Base-by-base conservation (phyloP, 2,888 invertebrate species). In the Euplexia lucipara region DNA sequence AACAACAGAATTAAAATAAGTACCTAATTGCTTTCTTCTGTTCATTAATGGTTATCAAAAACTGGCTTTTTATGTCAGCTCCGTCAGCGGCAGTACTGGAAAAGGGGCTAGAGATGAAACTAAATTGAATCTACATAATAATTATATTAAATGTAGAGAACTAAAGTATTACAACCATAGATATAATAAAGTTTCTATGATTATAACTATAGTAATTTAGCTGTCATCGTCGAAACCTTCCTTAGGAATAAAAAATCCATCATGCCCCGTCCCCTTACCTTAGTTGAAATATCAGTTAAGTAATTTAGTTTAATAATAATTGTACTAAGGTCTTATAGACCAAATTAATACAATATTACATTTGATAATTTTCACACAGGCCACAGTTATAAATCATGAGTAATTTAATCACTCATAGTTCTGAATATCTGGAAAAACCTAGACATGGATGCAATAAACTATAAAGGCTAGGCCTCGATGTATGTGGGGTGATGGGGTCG, bases 381-480 rank as follows among this genome's bases (percentile, higher is more conserved):
- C 52, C n/a, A 10, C 26, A 32, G 1, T 26, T 18, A 5, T 14
- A 37, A 56, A 56, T 39, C 16, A 41, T 70, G 37, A 64, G 56
- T 64, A 35, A 61, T 48, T 56, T 22, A 47, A 47, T 59, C 49
- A 41, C 42, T 30, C 34, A 37, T 39, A 18, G 34, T 39, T 5
- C 37, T 64, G 81, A 75, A 82, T 83, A 80, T 82, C 77, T 79
- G 86, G 85, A 84, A 88, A 85, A 85, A 75, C 84, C 88, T 87
- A 89, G 90, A 89, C 87, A 73, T 79, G 79, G 79, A 66, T 84
- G 85, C 80, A 85, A 83, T 85, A 85, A 84, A 87, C 80, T 85
- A 81, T 85, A 85, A 84, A 87, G 84, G 83, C 83, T 82, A 81
- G 82, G 85, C 79, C 77, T 53, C 53, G 67, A 80, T 71, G 77